These are phyloP conservation scores for Drosophila parvula DNA, from an alignment of 1,140 invertebrate genomes.

Conservation along the genomic window DNA sequence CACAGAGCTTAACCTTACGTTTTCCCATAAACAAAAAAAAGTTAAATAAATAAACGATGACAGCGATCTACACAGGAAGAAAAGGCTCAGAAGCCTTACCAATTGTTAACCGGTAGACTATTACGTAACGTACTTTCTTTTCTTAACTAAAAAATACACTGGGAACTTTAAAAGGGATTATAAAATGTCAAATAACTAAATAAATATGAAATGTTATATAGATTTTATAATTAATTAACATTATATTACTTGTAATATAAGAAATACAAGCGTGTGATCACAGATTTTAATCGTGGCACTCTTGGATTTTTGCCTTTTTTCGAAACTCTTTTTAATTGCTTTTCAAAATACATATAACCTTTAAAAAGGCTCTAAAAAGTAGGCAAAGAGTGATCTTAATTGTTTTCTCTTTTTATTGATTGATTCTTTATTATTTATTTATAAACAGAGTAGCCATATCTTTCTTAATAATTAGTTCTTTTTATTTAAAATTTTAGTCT, in stretches of 20 bases:
- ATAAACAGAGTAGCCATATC: no score
- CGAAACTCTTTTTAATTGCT: neutral
- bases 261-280: no score
- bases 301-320: neutral
- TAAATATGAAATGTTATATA: no score
- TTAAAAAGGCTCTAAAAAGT: neutral
- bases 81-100: slow-evolving; percentile 9
- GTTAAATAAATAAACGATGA: slow-evolving; percentile 17
- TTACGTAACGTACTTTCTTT: neutral
- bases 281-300: no score
- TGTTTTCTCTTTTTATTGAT: no score
- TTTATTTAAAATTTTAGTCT: no score
- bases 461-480: no score
- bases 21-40: slow-evolving; percentile 7
- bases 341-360: neutral
- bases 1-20: slow-evolving; percentile 9
- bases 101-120: neutral
- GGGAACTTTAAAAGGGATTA: neutral
- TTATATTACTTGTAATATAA: no score
- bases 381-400: neutral
- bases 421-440: no score
- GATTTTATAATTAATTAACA: no score
- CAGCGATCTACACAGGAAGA: slow-evolving; percentile 17
- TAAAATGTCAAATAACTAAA: no score
- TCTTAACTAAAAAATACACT: neutral